Base-by-base conservation (phyloP, 2,888 invertebrate species). In the Panopea generosa region DNA sequence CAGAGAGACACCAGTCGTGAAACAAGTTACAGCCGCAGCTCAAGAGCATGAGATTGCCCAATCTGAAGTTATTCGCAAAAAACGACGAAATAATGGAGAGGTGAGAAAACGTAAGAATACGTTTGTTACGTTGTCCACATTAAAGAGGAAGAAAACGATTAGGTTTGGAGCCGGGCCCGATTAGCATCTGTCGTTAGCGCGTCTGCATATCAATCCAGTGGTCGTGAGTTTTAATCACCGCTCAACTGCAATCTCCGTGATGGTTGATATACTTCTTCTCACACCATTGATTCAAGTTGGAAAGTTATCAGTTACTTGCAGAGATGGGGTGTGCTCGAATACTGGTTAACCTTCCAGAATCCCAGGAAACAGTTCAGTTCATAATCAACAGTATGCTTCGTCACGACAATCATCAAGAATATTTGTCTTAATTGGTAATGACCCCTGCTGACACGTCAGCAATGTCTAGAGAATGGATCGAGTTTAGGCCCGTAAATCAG, bases 391-490 rank as follows among this genome's bases (percentile, higher is more conserved):
- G n/a, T n/a, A 52, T 52, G 20, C 4, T 9, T 3, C 22, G 24
- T 7, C 55, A 61, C 7, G 55, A 69, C 22, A 45, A 45, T 27
- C 57, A 67, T 40, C 24, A 55, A 47, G 9, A 67, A 38, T 56
- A 57, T 1, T 29, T 74, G 53, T 68, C 63, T 3, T 4, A 68
- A 14, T 74, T 74, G 47, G 45, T 16, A 29, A 6, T 50, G 18
- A 29, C 67, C 16, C 57, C 62, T 1, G 14, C 61, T 4, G 66
- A 76, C 20, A 47, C 66, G 6, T 45, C 66, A 7, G 2, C 40
- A 43, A 53, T 29, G 22, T 49, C 60, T 18, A 59, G 69, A 65
- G 65, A 75, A 70, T 70, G 70, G 70, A 62, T 68, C 14, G 68
- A 57, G 29, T 68, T 49, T 20, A n/a, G 63, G 26, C 74, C 74